Evolutionary conservation across 2,797 vertebrate species (phyloP).

Genomic region (Ciconia nigra): DNA sequence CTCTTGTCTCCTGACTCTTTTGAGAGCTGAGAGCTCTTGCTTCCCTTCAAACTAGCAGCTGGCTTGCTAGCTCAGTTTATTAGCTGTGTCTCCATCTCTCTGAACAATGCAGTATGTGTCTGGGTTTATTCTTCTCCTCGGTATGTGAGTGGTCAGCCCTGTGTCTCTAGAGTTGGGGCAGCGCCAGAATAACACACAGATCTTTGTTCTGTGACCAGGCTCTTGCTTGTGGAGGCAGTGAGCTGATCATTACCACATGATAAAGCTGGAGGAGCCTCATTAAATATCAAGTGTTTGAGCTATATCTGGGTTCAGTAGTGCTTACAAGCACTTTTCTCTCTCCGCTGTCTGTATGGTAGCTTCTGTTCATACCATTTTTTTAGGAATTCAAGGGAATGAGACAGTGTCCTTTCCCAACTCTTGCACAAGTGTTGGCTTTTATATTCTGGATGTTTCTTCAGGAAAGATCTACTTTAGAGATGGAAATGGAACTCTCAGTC

Average conservation of each 20-base stretch:
- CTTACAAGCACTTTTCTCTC: background rate
- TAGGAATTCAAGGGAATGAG: background rate
- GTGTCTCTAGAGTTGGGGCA: background rate
- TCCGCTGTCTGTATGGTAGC: background rate
- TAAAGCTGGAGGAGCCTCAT: conserved; percentile 11
- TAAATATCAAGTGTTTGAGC: conserved; percentile 2
- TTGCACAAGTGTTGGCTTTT: background rate
- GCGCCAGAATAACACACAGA: background rate
- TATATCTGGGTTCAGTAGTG: background rate
- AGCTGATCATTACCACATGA: conserved; percentile 10
- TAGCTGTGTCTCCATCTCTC: background rate
- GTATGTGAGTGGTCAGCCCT: background rate
- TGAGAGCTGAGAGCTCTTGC: background rate
- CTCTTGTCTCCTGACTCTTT: background rate
- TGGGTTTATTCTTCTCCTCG: background rate
- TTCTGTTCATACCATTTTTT: background rate
- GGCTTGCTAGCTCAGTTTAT: background rate
- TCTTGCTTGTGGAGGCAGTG: background rate
- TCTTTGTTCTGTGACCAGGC: background rate
- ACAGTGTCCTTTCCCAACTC: background rate
- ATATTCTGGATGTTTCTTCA: background rate
- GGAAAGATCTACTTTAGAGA: background rate
- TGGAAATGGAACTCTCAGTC: background rate
- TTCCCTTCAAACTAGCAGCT: background rate
- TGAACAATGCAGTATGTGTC: conserved; percentile 33